Base-by-base conservation (phyloP, 2,113 vertebrate species). In the Electrona antarctica region DNA sequence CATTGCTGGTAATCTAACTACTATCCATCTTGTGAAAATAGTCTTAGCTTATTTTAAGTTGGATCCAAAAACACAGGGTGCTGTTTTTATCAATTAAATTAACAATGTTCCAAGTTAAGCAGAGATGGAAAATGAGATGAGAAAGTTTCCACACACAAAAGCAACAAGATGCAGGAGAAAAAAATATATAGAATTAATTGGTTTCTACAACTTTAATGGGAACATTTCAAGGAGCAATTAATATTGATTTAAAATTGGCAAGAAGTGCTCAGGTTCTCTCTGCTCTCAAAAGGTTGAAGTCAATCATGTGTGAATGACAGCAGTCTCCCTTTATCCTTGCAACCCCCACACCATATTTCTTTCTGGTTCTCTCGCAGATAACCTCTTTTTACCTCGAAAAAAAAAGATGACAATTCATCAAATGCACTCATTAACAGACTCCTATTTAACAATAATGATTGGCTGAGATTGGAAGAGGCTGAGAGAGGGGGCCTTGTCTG, bases 301-400 rank as follows among this genome's bases (percentile, higher is more conserved):
- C 94, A 95, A 93, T 96, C 94, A 95, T 95, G 94, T 94, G 94
- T 96, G 94, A 95, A 95, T 92, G 93, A 96, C 94, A 94, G 92
- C 58, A 74, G 51, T 57, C 67, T 81, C 65, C 71, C 49, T 81
- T 82, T 80, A 70, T 86, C 73, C 67, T 74, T 81, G 55, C 57
- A 65, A 13, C 50, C 58, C 47, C 68, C 58, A 50, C 47, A 41
- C 59, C 51, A 63, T 74, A 21, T 14, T 21, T 49, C 29, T 50
- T 69, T 55, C 63, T 15, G 8, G 69, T 49, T 66, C 62, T 56
- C 14, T 10, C 10, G 49, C 64, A 73, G 57, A 76, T 78, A 78
- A 11, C n/a, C 21, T 62, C 41, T 51, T 70, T 60, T 71, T 66
- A 64, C 47, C 57, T 28, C 60, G 21, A 62, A 79, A 93, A 94